Evolutionary conservation across 2,888 invertebrate genomes (phyloP).

Genomic region (Tenthredo mesomela): DNA sequence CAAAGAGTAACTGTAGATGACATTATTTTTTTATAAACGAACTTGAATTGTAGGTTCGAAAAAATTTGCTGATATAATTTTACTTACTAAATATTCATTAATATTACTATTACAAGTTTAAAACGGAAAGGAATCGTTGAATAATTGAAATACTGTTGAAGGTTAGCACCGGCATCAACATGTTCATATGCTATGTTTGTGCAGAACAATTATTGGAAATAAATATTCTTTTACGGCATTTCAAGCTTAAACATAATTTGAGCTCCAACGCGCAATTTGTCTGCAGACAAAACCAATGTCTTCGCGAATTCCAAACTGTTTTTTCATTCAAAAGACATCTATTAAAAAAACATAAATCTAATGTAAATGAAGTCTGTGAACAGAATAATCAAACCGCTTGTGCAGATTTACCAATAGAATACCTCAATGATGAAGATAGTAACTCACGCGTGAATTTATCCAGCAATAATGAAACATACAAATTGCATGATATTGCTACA

Average conservation of each 20-base stretch:
- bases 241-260: constrained; percentile 17
- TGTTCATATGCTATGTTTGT: constrained; percentile 34
- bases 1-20: background rate
- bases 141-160: background rate
- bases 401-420: constrained; percentile 12
- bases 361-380: background rate
- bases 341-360: background rate
- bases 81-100: background rate
- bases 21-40: no score
- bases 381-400: background rate
- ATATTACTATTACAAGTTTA: background rate
- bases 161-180: background rate
- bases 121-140: background rate
- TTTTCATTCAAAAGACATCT: constrained; percentile 39
- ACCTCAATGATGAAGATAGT: background rate
- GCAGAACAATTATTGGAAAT: background rate
- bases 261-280: background rate
- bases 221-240: constrained; percentile 25
- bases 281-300: constrained; percentile 27
- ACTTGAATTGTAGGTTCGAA: no score
- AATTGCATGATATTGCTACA: background rate
- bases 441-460: background rate
- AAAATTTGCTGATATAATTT: background rate
- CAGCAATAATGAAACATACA: background rate
- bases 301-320: constrained; percentile 19